Evolutionary conservation across 2,888 invertebrate genomes (phyloP).

Genomic region (Cristatella mucedo): DNA sequence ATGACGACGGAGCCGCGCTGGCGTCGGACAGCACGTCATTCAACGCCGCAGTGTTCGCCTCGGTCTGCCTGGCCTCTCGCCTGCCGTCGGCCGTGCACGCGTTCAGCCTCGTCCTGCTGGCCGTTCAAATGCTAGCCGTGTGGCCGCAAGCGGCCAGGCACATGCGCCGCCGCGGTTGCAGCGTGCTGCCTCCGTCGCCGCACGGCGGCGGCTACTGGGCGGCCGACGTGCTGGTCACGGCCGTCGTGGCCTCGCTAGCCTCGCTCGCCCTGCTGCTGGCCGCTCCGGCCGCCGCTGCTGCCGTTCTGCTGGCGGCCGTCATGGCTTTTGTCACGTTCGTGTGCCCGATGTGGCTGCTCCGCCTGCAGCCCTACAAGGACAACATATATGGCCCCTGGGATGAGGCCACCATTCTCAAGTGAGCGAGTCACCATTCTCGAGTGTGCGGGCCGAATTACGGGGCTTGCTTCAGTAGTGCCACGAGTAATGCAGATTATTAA

Average conservation of each 20-base stretch:
- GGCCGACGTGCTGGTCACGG: not conserved
- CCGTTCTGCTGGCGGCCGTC: slow-evolving; percentile 22
- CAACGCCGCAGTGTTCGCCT: slow-evolving; percentile 84
- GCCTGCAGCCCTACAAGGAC: slow-evolving; percentile 39
- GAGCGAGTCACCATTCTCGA: no score
- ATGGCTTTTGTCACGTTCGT: slow-evolving; percentile 37
- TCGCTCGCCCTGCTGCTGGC: slow-evolving; percentile 8
- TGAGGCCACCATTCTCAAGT: slow-evolving; percentile 61
- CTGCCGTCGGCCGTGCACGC: slow-evolving; percentile 69
- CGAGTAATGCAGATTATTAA: no score
- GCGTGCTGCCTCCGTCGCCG: no score
- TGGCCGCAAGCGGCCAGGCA: slow-evolving; percentile 57
- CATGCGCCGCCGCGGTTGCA: not conserved
- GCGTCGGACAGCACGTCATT: slow-evolving; percentile 79
- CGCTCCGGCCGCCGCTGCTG: slow-evolving; percentile 17
- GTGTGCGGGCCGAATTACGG: no score
- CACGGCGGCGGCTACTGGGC: no score
- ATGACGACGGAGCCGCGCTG: slow-evolving; percentile 65
- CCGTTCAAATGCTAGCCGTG: slow-evolving; percentile 72
- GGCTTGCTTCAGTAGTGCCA: no score
- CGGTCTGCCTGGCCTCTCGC: slow-evolving; percentile 82
- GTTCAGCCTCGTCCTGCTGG: slow-evolving; percentile 62
- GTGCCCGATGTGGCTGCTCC: slow-evolving; percentile 38
- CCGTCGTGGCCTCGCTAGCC: no score
- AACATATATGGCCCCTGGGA: slow-evolving; percentile 98